A percentile compares a stretch with the other conserved stretches of the same genome.
These are phyloP conservation scores for Hyles euphorbiae DNA, from an alignment of 1,140 invertebrate species.

Conservation along the genomic window DNA sequence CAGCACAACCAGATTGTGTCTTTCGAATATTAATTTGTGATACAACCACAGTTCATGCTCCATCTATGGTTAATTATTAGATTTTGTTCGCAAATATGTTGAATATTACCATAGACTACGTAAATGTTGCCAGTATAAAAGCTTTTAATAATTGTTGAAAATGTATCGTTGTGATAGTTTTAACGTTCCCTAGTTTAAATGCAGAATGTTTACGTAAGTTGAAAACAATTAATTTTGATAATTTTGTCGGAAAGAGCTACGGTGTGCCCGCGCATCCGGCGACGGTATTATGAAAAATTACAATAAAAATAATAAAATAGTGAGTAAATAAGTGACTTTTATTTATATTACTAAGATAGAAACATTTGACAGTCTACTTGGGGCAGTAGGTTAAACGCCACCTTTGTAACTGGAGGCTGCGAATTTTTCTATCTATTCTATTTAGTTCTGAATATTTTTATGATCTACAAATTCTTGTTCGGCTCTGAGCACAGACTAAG, in stretches of 20 bases:
- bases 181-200: constrained; percentile 39
- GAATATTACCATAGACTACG: too few relatives aligned
- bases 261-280: constrained; percentile 31
- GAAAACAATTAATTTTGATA: constrained; percentile 27
- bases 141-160: constrained; percentile 63
- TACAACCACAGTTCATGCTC: too few relatives aligned
- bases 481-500: too few relatives aligned
- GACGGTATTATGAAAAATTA: constrained; percentile 71
- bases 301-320: constrained; percentile 75
- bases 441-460: too few relatives aligned
- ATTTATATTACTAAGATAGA: constrained; percentile 17
- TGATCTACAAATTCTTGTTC: too few relatives aligned
- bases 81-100: neutral
- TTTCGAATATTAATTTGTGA: too few relatives aligned
- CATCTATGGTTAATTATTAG: neutral
- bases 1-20: too few relatives aligned
- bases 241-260: constrained; percentile 48
- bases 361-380: neutral
- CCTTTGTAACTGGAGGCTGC: too few relatives aligned
- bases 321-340: constrained; percentile 41
- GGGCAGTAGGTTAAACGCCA: too few relatives aligned
- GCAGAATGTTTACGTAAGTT: constrained; percentile 15
- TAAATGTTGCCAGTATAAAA: constrained; percentile 53
- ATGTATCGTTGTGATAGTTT: constrained; percentile 50
- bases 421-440: too few relatives aligned